phyloP scores from a whole-genome alignment of 2,888 invertebrate species.

The Hanleya hanleyi region DNA sequence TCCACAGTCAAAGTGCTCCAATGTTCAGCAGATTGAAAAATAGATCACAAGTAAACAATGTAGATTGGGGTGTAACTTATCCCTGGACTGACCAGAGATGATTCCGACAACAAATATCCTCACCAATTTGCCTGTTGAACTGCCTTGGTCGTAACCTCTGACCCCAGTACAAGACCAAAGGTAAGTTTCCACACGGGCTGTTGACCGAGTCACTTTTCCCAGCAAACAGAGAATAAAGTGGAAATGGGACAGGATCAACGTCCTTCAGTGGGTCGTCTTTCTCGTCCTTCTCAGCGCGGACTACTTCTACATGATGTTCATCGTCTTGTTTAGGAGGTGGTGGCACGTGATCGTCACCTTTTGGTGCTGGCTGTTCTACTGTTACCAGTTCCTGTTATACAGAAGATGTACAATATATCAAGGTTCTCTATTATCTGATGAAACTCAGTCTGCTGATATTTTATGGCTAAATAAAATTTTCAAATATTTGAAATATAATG shows the following conservation, averaged over 20 bases:
- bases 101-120: neutral
- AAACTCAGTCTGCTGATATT: too few species aligned
- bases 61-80: neutral
- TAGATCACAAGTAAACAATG: too few species aligned
- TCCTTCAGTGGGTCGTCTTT: constrained; percentile 42
- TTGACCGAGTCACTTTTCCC: constrained; percentile 54
- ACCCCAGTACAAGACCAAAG: constrained; percentile 65
- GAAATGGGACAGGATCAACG: constrained; percentile 58
- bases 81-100: neutral
- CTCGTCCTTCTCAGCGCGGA: constrained; percentile 39
- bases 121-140: constrained; percentile 64
- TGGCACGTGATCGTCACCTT: constrained; percentile 57
- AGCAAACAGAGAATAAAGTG: constrained; percentile 61
- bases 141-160: constrained; percentile 50
- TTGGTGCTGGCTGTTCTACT: constrained; percentile 50
- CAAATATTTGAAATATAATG: too few species aligned
- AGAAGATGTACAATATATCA: too few species aligned
- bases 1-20: too few species aligned
- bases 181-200: constrained; percentile 62
- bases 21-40: too few species aligned
- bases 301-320: constrained; percentile 16
- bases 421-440: too few species aligned
- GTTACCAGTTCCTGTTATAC: constrained; percentile 59
- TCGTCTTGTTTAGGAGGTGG: neutral
- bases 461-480: too few species aligned